Evolutionary conservation across 2,888 invertebrate species (phyloP).

Genomic region (Plebejus anna): DNA sequence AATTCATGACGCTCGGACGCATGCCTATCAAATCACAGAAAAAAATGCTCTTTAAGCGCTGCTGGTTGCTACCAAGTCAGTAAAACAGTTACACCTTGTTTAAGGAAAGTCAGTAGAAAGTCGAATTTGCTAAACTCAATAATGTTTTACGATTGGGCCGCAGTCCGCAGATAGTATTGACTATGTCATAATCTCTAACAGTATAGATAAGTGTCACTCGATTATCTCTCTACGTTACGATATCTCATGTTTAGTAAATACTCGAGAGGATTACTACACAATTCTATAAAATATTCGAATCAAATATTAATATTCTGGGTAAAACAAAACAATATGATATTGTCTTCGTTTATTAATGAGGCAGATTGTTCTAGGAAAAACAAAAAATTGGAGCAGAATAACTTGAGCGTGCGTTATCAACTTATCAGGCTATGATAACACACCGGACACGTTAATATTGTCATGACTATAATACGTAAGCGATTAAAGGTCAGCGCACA

Average conservation of each 20-base stretch:
- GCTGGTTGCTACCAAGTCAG: not conserved
- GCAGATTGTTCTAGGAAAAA: not conserved
- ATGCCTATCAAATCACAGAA: no score
- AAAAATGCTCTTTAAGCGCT: not conserved
- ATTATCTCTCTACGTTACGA: constrained; percentile 3
- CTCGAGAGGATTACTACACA: not conserved
- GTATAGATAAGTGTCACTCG: not conserved
- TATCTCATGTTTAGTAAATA: constrained; percentile 8
- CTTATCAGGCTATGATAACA: constrained; percentile 14
- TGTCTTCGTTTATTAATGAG: not conserved
- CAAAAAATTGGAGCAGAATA: constrained; percentile 18
- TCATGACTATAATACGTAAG: constrained; percentile 1
- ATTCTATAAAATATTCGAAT: not conserved
- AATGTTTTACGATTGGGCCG: not conserved
- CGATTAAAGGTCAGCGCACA: no score
- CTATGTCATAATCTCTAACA: not conserved
- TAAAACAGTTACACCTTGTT: not conserved
- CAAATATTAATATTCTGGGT: not conserved
- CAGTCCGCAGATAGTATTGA: not conserved
- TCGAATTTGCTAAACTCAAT: not conserved
- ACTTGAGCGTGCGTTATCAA: constrained; percentile 21
- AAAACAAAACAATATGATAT: not conserved
- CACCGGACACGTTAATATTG: constrained; percentile 22
- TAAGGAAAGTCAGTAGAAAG: not conserved
- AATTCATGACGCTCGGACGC: no score